phyloP scores from a whole-genome alignment of 1,140 invertebrate genomes.

The Gonatopus flavifemur region DNA sequence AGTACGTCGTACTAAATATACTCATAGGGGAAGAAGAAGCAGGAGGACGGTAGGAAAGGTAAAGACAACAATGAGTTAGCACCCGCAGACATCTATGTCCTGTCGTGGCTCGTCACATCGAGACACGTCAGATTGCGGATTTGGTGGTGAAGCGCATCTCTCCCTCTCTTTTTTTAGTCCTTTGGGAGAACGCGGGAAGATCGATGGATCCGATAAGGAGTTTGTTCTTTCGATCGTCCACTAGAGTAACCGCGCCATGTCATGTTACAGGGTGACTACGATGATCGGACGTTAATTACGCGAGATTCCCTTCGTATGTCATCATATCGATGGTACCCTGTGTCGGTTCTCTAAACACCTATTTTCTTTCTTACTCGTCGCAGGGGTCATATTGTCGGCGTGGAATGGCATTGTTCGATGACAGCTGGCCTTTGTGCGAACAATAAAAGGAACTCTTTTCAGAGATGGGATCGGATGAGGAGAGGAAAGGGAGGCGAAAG shows the following conservation, averaged over 20 bases:
- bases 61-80: conserved; percentile 28
- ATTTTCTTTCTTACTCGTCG: too few relatives aligned
- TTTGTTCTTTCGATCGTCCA: conserved; percentile 46
- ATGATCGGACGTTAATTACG: conserved; percentile 34
- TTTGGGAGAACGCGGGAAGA: conserved; percentile 43
- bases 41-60: background rate
- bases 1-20: too few relatives aligned
- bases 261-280: conserved; percentile 22
- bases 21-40: too few relatives aligned
- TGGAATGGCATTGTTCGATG: too few relatives aligned
- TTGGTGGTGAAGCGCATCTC: background rate
- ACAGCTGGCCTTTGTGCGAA: too few relatives aligned
- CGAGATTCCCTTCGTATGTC: too few relatives aligned
- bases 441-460: too few relatives aligned
- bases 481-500: too few relatives aligned
- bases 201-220: conserved; percentile 47
- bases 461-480: too few relatives aligned
- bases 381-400: too few relatives aligned
- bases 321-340: too few relatives aligned
- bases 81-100: conserved; percentile 23
- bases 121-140: conserved; percentile 40
- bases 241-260: too few relatives aligned
- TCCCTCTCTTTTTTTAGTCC: conserved; percentile 36
- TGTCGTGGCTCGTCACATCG: conserved; percentile 37
- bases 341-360: conserved; percentile 11